Evolutionary conservation across 2,797 vertebrate species (phyloP).

Genomic region (Rhinoraja longicauda): DNA sequence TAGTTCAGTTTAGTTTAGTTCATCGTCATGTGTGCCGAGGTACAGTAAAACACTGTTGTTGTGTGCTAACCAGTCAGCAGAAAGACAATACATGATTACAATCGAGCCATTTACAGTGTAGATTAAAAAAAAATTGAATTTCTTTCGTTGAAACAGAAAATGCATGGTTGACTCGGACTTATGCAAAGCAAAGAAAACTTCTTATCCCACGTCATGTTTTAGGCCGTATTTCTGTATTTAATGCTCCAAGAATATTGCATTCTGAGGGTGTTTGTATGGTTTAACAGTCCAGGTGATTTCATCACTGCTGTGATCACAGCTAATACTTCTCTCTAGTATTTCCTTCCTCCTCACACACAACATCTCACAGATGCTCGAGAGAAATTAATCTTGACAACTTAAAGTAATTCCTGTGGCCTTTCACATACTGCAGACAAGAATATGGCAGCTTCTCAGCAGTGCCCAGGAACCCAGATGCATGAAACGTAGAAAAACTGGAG

Average conservation of each 20-base stretch:
- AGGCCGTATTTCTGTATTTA: not conserved
- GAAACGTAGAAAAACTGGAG: not conserved
- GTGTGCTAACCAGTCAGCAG: too few relatives aligned
- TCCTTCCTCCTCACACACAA: not conserved
- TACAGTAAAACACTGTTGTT: too few relatives aligned
- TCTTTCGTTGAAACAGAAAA: not conserved
- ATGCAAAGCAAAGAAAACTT: not conserved
- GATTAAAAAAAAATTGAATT: not conserved
- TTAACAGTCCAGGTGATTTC: too few relatives aligned
- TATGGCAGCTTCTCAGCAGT: not conserved
- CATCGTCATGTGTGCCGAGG: too few relatives aligned
- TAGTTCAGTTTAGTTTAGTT: too few relatives aligned
- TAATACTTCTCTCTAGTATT: not conserved
- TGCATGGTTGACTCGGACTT: not conserved
- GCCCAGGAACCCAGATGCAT: not conserved
- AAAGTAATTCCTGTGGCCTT: slow-evolving; percentile 9
- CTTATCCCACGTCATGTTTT: not conserved
- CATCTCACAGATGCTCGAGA: not conserved
- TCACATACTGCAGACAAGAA: slow-evolving; percentile 25
- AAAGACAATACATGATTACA: too few relatives aligned
- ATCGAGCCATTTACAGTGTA: too few relatives aligned
- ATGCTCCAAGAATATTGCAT: not conserved
- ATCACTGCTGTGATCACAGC: not conserved
- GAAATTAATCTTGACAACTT: not conserved
- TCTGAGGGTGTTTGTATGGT: not conserved